These are phyloP conservation scores for Pteronotus mesoamericanus DNA, from an alignment of 2,797 vertebrate genomes.

Conservation along the genomic window DNA sequence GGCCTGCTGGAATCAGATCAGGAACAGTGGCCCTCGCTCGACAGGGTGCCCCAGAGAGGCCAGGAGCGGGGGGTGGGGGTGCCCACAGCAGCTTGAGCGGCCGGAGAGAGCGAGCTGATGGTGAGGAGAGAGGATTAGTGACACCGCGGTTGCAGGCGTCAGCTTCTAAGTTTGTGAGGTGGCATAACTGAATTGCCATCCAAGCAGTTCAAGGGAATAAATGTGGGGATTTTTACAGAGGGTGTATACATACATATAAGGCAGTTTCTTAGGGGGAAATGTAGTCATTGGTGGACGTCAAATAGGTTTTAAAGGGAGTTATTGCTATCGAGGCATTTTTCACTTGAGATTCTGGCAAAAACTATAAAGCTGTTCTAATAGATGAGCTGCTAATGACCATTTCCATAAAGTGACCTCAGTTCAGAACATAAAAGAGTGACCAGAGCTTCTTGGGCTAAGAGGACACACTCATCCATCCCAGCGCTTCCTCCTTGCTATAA, in stretches of 20 bases:
- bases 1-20: neutral
- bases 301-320: neutral
- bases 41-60: neutral
- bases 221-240: neutral
- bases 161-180: neutral
- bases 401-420: neutral
- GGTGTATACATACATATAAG: neutral
- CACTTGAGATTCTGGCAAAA: neutral
- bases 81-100: neutral
- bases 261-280: neutral
- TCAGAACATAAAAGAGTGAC: neutral
- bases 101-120: neutral
- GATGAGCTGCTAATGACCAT: neutral
- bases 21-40: rapidly evolving
- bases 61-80: neutral
- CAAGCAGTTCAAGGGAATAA: neutral
- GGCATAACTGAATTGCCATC: neutral
- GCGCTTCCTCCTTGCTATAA: neutral
- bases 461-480: rapidly evolving
- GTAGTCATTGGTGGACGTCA: neutral
- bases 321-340: neutral
- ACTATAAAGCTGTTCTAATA: neutral
- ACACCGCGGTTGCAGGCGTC: neutral
- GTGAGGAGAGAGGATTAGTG: rapidly evolving
- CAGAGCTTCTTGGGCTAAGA: neutral